phyloP scores from a whole-genome alignment of 2,888 invertebrate genomes.

The Geotrupes spiniger region DNA sequence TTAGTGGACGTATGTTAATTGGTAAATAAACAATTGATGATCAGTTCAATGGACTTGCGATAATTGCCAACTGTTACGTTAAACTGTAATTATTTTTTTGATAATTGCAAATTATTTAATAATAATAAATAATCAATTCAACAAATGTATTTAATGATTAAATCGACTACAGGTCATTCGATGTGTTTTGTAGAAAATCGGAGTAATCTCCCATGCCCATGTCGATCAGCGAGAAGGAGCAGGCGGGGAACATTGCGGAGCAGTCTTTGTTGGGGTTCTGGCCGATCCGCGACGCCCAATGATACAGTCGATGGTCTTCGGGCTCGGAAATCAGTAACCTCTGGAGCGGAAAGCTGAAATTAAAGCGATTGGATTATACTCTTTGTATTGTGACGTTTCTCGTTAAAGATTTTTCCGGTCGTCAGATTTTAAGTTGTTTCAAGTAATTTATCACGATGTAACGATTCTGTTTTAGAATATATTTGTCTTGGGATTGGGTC shows the following conservation, averaged over 20 bases:
- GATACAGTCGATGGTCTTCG: constrained; percentile 63
- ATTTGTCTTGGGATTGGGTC: no score
- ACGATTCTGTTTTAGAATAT: no score
- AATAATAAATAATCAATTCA: no score
- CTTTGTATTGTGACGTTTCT: no score
- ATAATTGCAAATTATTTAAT: no score
- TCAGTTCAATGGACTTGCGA: no score
- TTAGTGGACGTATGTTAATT: neutral
- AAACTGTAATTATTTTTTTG: no score
- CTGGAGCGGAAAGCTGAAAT: constrained; percentile 62
- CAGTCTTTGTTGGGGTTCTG: constrained; percentile 52
- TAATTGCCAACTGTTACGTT: no score
- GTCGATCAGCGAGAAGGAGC: constrained; percentile 70
- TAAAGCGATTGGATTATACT: constrained; percentile 34
- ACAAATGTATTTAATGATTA: no score
- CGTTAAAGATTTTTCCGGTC: neutral
- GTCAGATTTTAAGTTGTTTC: no score
- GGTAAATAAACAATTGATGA: no score
- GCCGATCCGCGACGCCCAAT: constrained; percentile 60
- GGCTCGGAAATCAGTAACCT: constrained; percentile 62
- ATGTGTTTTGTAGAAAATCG: neutral
- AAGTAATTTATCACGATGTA: no score
- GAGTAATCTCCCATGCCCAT: constrained; percentile 59
- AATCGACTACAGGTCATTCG: neutral
- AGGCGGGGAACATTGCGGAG: constrained; percentile 55